A percentile compares a stretch with the other conserved stretches of the same genome.
Conservation (phyloP, 2,888 invertebrate species). For the Meghimatium bilineatum region DNA sequence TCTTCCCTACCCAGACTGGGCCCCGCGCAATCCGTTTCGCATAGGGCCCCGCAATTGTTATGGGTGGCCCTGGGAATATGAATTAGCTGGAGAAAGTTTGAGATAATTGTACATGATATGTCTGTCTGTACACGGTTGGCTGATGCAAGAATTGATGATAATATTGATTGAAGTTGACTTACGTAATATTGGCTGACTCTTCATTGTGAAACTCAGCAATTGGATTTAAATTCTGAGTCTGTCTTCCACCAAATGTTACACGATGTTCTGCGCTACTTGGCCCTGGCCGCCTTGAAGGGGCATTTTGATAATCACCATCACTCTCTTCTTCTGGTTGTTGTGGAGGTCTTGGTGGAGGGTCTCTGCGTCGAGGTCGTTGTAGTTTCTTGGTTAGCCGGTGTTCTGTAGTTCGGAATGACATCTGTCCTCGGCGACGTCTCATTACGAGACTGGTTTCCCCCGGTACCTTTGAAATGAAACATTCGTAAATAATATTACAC, state of each 20-base stretch:
- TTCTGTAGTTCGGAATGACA: slow-evolving; percentile 25
- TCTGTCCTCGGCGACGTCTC: neutral
- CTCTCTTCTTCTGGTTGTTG: neutral
- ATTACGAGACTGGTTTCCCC: too few relatives aligned
- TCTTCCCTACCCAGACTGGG: too few relatives aligned
- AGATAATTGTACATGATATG: too few relatives aligned
- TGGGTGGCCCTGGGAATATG: too few relatives aligned
- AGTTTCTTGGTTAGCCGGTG: slow-evolving; percentile 24
- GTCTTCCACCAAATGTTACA: neutral
- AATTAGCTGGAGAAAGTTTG: too few relatives aligned
- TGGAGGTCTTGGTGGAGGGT: slow-evolving; percentile 25
- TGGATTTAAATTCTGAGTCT: neutral
- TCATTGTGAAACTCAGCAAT: neutral
- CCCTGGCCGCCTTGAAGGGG: neutral
- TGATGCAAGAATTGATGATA: too few relatives aligned
- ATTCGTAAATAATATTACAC: too few relatives aligned
- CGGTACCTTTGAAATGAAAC: too few relatives aligned
- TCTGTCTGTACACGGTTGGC: too few relatives aligned
- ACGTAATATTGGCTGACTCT: neutral
- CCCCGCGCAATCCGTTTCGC: too few relatives aligned
- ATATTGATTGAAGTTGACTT: too few relatives aligned
- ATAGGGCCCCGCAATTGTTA: too few relatives aligned
- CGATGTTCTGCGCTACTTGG: neutral
- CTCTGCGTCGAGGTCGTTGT: slow-evolving; percentile 40
- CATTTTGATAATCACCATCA: slow-evolving; percentile 19